Percentiles rank a stretch among this genome's conserved stretches.
Conservation (phyloP, 1,140 invertebrate genomes). For the Drosophila fuyamai region DNA sequence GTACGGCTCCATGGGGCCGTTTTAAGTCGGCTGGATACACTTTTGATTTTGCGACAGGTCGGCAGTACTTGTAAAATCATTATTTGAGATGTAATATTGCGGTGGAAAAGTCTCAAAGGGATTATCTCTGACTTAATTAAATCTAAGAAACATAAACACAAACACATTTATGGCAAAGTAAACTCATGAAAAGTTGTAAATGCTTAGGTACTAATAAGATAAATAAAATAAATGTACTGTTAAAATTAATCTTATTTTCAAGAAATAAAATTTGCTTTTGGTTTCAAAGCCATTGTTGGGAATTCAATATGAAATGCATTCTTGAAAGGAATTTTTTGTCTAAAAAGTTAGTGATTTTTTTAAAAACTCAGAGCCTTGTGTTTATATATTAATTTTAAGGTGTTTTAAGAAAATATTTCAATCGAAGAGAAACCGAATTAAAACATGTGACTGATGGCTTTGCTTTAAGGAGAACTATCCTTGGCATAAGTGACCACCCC, state of each 20-base stretch:
- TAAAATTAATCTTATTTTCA: too few relatives aligned
- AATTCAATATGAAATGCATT: too few relatives aligned
- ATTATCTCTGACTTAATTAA: background rate
- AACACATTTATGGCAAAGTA: too few relatives aligned
- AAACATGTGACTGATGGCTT: background rate
- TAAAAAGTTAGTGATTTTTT: too few relatives aligned
- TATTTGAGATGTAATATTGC: conserved; percentile 1
- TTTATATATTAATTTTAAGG: too few relatives aligned
- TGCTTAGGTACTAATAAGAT: background rate
- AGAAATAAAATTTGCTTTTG: too few relatives aligned
- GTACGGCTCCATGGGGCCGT: conserved; percentile 8
- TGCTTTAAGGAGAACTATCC: background rate
- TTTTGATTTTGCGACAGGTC: conserved; percentile 36
- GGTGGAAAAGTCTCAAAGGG: background rate
- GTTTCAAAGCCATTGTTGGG: too few relatives aligned
- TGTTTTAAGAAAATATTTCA: too few relatives aligned
- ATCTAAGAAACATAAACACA: too few relatives aligned
- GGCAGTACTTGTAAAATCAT: conserved; percentile 7
- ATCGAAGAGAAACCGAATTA: background rate
- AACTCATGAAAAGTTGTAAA: background rate
- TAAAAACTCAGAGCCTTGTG: too few relatives aligned
- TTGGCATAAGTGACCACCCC: background rate
- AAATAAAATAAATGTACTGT: too few relatives aligned
- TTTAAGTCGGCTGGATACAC: conserved; percentile 9
- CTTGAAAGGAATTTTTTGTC: too few relatives aligned